Evolutionary conservation across 2,797 vertebrate species (phyloP).

Genomic region (Chromobotia macracanthus): DNA sequence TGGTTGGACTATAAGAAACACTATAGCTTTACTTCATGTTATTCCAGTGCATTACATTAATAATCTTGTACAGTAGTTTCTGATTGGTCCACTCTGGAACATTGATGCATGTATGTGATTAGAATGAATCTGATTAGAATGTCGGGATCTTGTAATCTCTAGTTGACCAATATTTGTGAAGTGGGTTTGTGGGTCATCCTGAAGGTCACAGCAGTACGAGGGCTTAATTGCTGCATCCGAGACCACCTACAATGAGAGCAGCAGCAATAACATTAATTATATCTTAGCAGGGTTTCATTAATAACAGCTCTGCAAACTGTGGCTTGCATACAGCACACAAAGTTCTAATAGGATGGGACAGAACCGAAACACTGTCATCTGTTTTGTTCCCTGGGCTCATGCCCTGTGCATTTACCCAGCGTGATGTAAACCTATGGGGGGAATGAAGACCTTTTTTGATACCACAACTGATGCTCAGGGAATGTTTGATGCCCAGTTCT

Average conservation of each 20-base stretch:
- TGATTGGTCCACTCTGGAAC: slow-evolving; percentile 34
- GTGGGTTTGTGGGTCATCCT: slow-evolving; percentile 22
- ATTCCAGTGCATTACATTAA: slow-evolving; percentile 26
- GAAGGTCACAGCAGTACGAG: slow-evolving; percentile 39
- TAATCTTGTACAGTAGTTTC: slow-evolving; percentile 12
- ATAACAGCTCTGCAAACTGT: slow-evolving; percentile 48
- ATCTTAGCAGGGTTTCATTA: slow-evolving; percentile 48
- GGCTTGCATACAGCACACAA: slow-evolving; percentile 10
- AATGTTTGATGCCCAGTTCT: not conserved
- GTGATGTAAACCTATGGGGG: slow-evolving; percentile 10
- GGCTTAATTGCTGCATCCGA: slow-evolving; percentile 51
- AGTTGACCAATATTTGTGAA: slow-evolving; percentile 25
- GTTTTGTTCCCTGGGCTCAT: not conserved
- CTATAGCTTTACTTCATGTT: not conserved
- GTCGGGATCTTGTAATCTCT: slow-evolving; percentile 31
- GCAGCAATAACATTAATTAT: slow-evolving; percentile 55
- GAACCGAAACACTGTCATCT: slow-evolving; percentile 18
- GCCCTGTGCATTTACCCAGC: slow-evolving; percentile 1
- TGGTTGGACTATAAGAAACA: not conserved
- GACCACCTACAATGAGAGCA: slow-evolving; percentile 40
- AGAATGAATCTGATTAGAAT: slow-evolving; percentile 32
- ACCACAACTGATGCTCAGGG: slow-evolving; percentile 17
- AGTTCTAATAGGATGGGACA: slow-evolving; percentile 34
- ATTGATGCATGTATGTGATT: slow-evolving; percentile 24
- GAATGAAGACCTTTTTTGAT: slow-evolving; percentile 19